phyloP scores from a whole-genome alignment of 2,113 vertebrate species.

The Gopherus evgoodei region DNA sequence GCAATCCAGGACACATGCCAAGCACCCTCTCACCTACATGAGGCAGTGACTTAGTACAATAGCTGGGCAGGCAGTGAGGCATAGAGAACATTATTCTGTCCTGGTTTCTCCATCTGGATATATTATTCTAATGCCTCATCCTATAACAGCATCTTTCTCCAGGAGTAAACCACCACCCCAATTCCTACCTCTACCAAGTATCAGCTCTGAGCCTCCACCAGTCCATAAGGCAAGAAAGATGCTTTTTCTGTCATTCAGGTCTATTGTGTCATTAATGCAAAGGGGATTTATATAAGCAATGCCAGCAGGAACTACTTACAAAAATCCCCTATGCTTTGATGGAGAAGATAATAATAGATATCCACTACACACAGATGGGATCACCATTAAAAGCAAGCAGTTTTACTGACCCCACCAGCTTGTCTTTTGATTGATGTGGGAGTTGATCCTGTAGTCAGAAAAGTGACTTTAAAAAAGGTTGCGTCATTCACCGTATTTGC shows the following conservation, averaged over 20 bases:
- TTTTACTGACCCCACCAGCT: background rate
- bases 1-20: background rate
- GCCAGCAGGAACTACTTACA: background rate
- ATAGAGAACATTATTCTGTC: too few relatives aligned
- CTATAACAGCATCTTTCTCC: background rate
- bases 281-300: background rate
- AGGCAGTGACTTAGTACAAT: background rate
- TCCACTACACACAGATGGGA: background rate
- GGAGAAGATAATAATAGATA: background rate
- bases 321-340: background rate
- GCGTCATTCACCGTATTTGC: background rate
- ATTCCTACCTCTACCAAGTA: background rate
- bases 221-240: background rate
- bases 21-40: background rate
- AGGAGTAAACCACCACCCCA: background rate
- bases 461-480: background rate
- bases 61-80: background rate
- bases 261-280: background rate
- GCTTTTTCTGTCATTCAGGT: background rate
- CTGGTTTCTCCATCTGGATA: background rate
- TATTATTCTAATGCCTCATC: background rate
- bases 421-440: slow-evolving; percentile 37
- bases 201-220: background rate
- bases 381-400: background rate
- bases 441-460: background rate